Base-by-base conservation (phyloP, 37 sponge, comb jelly and placozoan species). In the Cladorhizidae sp. region DNA sequence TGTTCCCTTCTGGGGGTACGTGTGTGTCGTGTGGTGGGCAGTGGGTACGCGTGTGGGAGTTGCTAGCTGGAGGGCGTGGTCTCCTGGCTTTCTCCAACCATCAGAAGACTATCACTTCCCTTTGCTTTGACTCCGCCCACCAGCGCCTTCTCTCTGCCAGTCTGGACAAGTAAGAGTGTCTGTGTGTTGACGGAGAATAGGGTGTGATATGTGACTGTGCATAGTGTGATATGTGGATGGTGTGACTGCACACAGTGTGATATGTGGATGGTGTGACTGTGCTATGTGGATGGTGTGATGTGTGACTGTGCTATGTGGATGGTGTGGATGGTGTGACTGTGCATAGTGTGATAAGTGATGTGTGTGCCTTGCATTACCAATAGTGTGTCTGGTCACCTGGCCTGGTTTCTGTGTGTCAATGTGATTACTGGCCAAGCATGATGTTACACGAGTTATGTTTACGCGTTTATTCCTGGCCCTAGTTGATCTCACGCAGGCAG, bases 71-170 rank as follows among this genome's bases (percentile, higher is more conserved):
- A 26, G 90, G 91, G 14, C 56, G 75, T 5, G 86, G 36, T 35
- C 82, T 96, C 57, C 74, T 67, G 39, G 42, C 74, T 2, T 84
- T 96, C 72, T 96, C 99, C 11, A 96, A 96, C 64, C 99, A 99
- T 33, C 99, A 99, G 71, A 99, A 99, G 76, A 96, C 99, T 43
- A 90, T 99, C 57, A 94, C 95, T 18, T 78, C 87, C 0, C 71
- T 97, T 1, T 71, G 82, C 38, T 90, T 92, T 80, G 97, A 99
- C 84, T 86, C 88, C 40, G 67, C 64, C 14, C 33, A 38, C 26
- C 83, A 77, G 11, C 67, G 97, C n/a, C 89, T 99, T 38, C 67
- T 99, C 14, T 92, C 99, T 21, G 95, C 83, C 3, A 83, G 90
- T 49, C 86, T 96, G 17, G 98, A 97, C 64, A 86, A 83, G 98